These are phyloP conservation scores for Microvelia longipes DNA, from an alignment of 1,140 invertebrate species.

Conservation along the genomic window DNA sequence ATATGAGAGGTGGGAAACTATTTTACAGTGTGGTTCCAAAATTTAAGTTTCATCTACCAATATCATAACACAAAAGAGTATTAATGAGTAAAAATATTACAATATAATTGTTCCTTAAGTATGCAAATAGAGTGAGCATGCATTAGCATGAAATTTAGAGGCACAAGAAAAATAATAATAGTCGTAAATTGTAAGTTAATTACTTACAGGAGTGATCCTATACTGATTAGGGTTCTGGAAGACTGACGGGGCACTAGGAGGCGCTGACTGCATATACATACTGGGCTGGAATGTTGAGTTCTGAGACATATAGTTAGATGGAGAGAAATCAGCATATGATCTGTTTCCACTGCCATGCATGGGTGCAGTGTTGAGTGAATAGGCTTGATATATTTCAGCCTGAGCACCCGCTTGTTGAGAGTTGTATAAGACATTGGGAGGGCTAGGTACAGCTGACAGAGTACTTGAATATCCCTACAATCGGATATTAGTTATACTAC, in stretches of 20 bases:
- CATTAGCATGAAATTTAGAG: no score
- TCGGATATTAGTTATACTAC: no score
- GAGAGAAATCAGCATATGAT: not conserved
- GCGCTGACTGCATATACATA: not conserved
- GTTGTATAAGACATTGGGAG: not conserved
- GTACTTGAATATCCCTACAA: not conserved
- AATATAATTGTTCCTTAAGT: no score
- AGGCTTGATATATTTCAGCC: not conserved
- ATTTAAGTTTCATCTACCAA: no score
- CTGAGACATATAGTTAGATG: not conserved
- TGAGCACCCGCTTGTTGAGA: not conserved
- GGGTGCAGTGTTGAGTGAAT: not conserved
- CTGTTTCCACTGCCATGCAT: not conserved
- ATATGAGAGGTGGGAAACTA: no score
- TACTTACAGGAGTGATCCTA: not conserved
- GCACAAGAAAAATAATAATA: not conserved
- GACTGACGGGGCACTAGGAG: not conserved
- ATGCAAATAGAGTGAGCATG: no score
- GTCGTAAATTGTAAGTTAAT: no score
- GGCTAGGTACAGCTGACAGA: not conserved
- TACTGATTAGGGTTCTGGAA: not conserved
- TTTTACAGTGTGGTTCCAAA: no score
- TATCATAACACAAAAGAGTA: no score
- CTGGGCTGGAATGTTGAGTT: conserved; percentile 1
- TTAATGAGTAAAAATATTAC: no score